Evolutionary conservation across 2,113 vertebrate genomes (phyloP).

Genomic region (Pteropus alecto): DNA sequence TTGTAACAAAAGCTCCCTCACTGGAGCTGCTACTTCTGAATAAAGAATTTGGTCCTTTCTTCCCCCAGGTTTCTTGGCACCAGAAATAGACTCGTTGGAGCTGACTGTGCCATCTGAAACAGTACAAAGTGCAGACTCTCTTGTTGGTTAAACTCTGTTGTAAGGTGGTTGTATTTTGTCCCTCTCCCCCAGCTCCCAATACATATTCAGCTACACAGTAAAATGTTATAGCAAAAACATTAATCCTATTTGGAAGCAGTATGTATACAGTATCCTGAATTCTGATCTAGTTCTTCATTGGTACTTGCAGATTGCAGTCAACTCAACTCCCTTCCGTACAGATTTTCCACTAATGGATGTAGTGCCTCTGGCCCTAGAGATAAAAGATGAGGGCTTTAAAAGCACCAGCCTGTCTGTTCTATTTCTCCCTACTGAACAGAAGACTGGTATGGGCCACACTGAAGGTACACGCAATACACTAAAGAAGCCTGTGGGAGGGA

Average conservation of each 20-base stretch:
- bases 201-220: neutral
- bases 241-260: neutral
- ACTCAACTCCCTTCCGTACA: rapidly evolving
- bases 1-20: slow-evolving; percentile 18
- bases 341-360: neutral
- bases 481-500: too few species aligned
- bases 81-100: neutral
- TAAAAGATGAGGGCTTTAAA: neutral
- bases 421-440: neutral
- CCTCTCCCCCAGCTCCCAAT: neutral
- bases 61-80: slow-evolving; percentile 21
- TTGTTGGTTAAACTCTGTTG: neutral
- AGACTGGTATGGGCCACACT: neutral
- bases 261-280: neutral
- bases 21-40: slow-evolving; percentile 32
- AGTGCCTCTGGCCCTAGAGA: neutral
- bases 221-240: neutral
- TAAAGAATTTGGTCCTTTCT: slow-evolving; percentile 2
- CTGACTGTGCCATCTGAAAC: neutral
- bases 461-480: rapidly evolving
- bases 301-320: neutral
- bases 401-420: neutral
- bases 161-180: neutral
- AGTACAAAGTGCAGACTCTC: neutral
- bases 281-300: neutral